phyloP scores from a whole-genome alignment of 2,888 invertebrate species.

The Corythucha ciliata region DNA sequence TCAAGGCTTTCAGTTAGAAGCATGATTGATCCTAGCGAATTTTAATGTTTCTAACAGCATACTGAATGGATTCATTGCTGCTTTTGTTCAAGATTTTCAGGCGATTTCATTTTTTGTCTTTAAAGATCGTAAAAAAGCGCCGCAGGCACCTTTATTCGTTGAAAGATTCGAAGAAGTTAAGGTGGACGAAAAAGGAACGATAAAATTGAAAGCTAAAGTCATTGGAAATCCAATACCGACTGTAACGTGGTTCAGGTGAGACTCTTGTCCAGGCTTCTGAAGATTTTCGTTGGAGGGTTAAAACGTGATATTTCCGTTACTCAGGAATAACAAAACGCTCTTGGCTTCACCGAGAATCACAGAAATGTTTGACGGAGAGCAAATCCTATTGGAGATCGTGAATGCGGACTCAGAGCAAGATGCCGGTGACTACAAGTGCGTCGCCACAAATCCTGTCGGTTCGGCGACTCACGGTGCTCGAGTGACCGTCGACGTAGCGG shows the following conservation, averaged over 20 bases:
- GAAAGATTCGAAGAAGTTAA: conserved; percentile 78
- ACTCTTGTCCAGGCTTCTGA: too few species aligned
- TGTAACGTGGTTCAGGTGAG: conserved; percentile 69
- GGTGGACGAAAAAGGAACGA: conserved; percentile 68
- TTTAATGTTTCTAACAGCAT: too few species aligned
- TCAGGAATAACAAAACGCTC: conserved; percentile 67
- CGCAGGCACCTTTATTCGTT: conserved; percentile 77
- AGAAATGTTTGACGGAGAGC: conserved; percentile 74
- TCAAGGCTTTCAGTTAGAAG: too few species aligned
- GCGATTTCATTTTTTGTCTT: conserved; percentile 36
- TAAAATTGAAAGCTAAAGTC: conserved; percentile 71
- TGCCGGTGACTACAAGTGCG: conserved; percentile 85
- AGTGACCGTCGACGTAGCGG: conserved; percentile 75
- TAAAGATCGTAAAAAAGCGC: conserved; percentile 65
- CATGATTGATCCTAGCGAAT: too few species aligned
- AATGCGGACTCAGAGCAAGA: conserved; percentile 78
- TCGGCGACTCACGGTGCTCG: conserved; percentile 81
- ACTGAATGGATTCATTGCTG: too few species aligned
- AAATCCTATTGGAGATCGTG: conserved; percentile 65
- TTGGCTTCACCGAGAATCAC: conserved; percentile 65
- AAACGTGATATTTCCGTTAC: conserved; percentile 12
- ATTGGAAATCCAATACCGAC: conserved; percentile 83
- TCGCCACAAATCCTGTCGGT: conserved; percentile 79
- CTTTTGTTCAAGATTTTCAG: too few species aligned
- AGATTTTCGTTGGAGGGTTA: background rate